phyloP scores from a whole-genome alignment of 2,888 invertebrate genomes.

The Lamellibrachia columna region DNA sequence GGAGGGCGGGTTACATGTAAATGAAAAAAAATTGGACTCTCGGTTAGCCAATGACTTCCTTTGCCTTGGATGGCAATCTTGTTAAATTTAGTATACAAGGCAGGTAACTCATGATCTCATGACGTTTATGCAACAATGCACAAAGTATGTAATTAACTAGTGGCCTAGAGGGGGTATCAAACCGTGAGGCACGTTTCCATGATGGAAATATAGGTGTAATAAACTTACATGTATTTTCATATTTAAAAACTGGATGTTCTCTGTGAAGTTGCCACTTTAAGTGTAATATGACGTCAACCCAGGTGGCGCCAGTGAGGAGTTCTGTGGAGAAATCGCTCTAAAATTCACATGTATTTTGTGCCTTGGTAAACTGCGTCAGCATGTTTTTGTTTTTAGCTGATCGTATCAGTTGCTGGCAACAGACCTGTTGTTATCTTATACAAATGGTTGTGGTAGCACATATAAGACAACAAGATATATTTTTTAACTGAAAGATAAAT shows the following conservation, averaged over 20 bases:
- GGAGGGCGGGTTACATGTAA: too few species aligned
- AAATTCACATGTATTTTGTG: neutral
- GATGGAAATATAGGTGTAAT: too few species aligned
- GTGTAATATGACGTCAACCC: neutral
- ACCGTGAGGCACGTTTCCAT: too few species aligned
- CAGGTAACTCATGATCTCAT: neutral
- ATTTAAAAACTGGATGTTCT: neutral
- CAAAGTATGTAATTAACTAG: neutral
- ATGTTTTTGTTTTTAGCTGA: neutral
- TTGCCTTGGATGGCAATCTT: too few species aligned
- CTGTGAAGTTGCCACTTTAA: neutral
- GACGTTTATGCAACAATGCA: neutral
- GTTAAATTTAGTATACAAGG: neutral
- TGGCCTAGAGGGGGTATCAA: neutral
- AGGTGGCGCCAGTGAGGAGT: neutral
- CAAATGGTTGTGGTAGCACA: neutral
- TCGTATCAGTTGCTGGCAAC: neutral
- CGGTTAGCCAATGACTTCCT: too few species aligned
- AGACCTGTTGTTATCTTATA: neutral
- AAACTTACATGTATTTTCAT: too few species aligned
- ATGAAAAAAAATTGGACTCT: too few species aligned
- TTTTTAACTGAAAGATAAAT: neutral
- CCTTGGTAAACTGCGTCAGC: neutral
- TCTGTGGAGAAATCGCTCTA: neutral
- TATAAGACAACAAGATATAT: neutral